Evolutionary conservation across 2,113 vertebrate genomes (phyloP).

Genomic region (Bettongia penicillata): DNA sequence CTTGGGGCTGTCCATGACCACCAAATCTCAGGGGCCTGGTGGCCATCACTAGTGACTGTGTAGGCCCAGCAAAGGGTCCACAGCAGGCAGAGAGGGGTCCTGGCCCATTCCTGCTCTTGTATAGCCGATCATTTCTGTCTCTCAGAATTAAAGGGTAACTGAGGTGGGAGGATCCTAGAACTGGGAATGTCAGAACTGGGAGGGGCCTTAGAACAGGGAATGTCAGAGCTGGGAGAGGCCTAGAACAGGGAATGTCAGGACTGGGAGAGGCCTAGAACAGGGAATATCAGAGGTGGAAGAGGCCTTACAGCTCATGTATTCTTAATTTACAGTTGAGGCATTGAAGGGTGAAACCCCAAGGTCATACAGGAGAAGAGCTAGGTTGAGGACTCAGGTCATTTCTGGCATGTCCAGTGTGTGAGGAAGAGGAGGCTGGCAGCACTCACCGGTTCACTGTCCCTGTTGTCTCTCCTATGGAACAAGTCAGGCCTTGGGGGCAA

Average conservation of each 20-base stretch:
- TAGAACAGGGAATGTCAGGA: too few species aligned
- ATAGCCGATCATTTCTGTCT: background rate
- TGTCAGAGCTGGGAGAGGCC: background rate
- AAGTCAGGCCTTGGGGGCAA: slow-evolving; percentile 2
- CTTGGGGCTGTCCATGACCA: too few species aligned
- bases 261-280: too few species aligned
- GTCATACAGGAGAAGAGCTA: background rate
- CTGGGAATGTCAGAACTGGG: background rate
- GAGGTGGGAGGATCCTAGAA: background rate
- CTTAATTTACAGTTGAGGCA: background rate
- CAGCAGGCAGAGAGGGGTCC: background rate
- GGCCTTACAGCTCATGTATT: background rate
- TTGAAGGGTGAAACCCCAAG: background rate
- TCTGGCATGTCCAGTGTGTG: background rate
- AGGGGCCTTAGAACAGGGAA: background rate
- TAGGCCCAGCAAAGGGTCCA: background rate
- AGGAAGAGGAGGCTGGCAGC: background rate
- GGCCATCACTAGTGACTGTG: background rate
- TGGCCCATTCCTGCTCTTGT: background rate
- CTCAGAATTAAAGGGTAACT: background rate
- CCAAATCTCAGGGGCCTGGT: background rate
- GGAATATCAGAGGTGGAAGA: too few species aligned
- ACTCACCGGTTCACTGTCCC: slow-evolving; percentile 51
- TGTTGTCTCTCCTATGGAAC: background rate
- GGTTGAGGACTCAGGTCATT: background rate